Evolutionary conservation across 2,888 invertebrate species (phyloP).

Genomic region (Girardia tigrina): DNA sequence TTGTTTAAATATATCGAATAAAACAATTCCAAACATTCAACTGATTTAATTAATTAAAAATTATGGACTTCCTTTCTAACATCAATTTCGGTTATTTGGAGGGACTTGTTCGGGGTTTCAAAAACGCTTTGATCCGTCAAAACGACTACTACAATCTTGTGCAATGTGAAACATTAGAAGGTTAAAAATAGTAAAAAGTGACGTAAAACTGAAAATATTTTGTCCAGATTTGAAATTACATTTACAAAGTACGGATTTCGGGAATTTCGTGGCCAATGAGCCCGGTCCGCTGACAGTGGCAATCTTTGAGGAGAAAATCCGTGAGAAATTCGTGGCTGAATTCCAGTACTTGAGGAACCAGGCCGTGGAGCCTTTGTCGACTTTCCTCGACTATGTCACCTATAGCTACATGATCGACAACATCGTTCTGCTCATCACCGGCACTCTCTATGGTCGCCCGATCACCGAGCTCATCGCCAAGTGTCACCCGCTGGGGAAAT

Average conservation of each 20-base stretch:
- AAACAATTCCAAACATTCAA: too few species aligned
- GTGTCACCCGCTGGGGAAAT: slow-evolving; percentile 90
- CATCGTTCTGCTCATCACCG: slow-evolving; percentile 89
- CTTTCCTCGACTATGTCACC: slow-evolving; percentile 93
- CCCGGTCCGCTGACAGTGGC: slow-evolving; percentile 91
- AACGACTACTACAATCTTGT: slow-evolving; percentile 93
- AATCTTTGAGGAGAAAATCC: slow-evolving; percentile 90
- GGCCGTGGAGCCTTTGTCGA: slow-evolving; percentile 86
- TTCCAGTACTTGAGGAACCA: slow-evolving; percentile 95
- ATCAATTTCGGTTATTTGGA: slow-evolving; percentile 94
- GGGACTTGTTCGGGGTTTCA: slow-evolving; percentile 91
- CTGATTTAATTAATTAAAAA: too few species aligned
- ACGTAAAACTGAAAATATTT: too few species aligned
- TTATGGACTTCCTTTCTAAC: too few species aligned
- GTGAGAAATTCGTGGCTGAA: slow-evolving; percentile 93
- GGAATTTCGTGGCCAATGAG: slow-evolving; percentile 95
- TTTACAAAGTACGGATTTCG: slow-evolving; percentile 95
- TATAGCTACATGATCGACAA: slow-evolving; percentile 99
- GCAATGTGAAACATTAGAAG: slow-evolving; percentile 97
- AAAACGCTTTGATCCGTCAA: slow-evolving; percentile 89
- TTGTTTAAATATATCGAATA: too few species aligned
- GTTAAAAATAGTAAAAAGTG: too few species aligned
- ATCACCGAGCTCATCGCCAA: slow-evolving; percentile 95
- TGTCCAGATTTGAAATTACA: slow-evolving; percentile 85
- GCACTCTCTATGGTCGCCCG: slow-evolving; percentile 91